Evolutionary conservation across 30 jellyfish, hydroid and myxozoan species (phyloP), one percentile per base, ranked within the genome.

Genomic region (Aurelia sp.): DNA sequence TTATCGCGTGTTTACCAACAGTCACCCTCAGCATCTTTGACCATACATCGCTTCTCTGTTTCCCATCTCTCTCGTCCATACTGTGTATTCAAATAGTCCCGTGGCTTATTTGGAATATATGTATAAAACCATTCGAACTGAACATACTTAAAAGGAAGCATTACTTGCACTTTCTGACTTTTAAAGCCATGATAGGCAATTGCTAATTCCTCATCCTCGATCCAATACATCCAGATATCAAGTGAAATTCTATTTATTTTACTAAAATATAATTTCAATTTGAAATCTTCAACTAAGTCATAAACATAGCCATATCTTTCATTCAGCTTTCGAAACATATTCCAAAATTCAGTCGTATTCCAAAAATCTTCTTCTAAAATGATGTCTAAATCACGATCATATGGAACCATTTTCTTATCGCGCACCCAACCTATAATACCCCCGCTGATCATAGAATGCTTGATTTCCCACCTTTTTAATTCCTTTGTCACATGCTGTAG

Each of bases 391-490:
- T 95, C 99, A 4, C 88, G 65, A 71, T 95, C 99, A 62, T 95
- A 95, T 13, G 99, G 99, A 8, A 95, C 70, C 90, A 89, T 82
- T 53, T 80, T 61, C 61, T 79, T 72, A 68, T 89, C 47, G 15
- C 99, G 93, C 62, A 77, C 90, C 97, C 97, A 95, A 12, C 99
- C 99, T 11, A 95, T 79, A 4, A 95, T 93, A 1, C 96, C 99
- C 10, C 99, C 99, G 24, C 85, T 68, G n/a, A 84, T 71, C 90
- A 95, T 51, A 58, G 79, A 35, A 79, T 95, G 97, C 24, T 85
- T n/a, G 38, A 95, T 79, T 40, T 70, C 68, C 66, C 21, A 33
- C 74, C 47, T 17, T 48, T 51, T 31, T 22, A 95, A 60, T 75
- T 65, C 92, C 3, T 75, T 47, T 0, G 96, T 62, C 72, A 86